Base-by-base conservation (phyloP, 1,140 invertebrate genomes). In the Ladona fulva region DNA sequence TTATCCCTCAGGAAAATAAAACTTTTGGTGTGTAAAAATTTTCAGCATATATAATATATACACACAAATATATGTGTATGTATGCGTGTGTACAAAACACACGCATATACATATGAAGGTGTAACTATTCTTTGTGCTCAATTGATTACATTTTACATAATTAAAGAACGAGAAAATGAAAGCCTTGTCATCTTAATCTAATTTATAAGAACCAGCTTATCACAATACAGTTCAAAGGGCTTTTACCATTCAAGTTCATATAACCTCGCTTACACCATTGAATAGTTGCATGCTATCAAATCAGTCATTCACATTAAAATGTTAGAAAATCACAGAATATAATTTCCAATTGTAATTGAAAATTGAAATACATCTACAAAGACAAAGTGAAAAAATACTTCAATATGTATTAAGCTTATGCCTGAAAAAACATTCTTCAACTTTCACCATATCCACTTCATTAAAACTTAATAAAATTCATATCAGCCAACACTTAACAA, bases 381-480 rank as follows among this genome's bases (percentile, higher is more conserved):
- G 52, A 66, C 52, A 66, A 66, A 66, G 52, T 66, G 52, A 66
- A 66, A 66, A 66, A 66, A 66, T 66, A 66, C 52, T 66, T 66
- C 52, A 66, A 66, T 66, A 66, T 66, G 52, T 66, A 66, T 66
- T 66, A 66, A 66, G 52, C 52, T 22, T 19, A 66, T 22, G 14
- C n/a, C 52, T 22, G 52, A 66, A 66, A 66, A 66, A 66, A 3
- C 52, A 66, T 66, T 66, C n/a, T 22, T 66, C 12, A 12, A 19
- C 52, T 66, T 66, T 12, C 52, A 19, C 14, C 3, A 66, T 19
- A 16, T 22, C 12, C 52, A 66, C n/a, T 16, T 66, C 16, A 22
- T 66, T 66, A 66, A 66, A 66, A 66, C 52, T 66, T 37, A 66
- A 66, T 66, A 66, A 66, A 66, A 66, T 66, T 19, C 52, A 6